These are phyloP conservation scores for Drosophila neotestacea DNA, from an alignment of 2,888 invertebrate species.

Conservation along the genomic window DNA sequence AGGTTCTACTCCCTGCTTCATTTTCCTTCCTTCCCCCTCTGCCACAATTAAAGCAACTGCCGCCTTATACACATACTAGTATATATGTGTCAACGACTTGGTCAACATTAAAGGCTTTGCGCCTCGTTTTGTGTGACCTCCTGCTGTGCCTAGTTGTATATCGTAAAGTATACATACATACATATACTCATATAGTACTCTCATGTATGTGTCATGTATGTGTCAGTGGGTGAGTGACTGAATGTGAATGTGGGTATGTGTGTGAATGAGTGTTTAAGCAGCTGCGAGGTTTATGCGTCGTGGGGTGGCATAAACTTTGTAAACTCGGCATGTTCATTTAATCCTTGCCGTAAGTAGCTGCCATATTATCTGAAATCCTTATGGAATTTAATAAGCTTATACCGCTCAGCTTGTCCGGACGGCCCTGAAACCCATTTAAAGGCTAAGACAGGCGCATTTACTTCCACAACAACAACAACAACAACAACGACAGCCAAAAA, in stretches of 20 bases:
- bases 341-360: slow-evolving; percentile 75
- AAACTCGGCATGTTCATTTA: slow-evolving; percentile 67
- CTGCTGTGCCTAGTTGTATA: slow-evolving; percentile 23
- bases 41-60: slow-evolving; percentile 45
- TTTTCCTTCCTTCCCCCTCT: slow-evolving; percentile 1
- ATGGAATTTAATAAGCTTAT: slow-evolving; percentile 76
- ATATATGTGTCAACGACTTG: slow-evolving; percentile 82
- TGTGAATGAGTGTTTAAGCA: background rate
- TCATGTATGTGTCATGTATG: slow-evolving; percentile 12
- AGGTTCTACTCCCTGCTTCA: background rate
- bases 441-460: slow-evolving; percentile 12
- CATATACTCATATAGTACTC: background rate
- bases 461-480: too few species aligned
- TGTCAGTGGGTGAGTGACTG: too few species aligned
- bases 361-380: slow-evolving; percentile 66
- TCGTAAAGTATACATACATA: background rate
- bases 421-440: slow-evolving; percentile 29
- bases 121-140: slow-evolving; percentile 42
- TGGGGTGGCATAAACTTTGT: slow-evolving; percentile 58
- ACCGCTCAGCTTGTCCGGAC: slow-evolving; percentile 27
- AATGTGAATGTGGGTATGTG: too few species aligned
- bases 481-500: background rate
- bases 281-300: slow-evolving; percentile 3
- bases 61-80: slow-evolving; percentile 11
- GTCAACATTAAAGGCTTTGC: slow-evolving; percentile 78